These are phyloP conservation scores for Erinaceus europaeus DNA, from an alignment of 2,113 vertebrate genomes.

Conservation along the genomic window DNA sequence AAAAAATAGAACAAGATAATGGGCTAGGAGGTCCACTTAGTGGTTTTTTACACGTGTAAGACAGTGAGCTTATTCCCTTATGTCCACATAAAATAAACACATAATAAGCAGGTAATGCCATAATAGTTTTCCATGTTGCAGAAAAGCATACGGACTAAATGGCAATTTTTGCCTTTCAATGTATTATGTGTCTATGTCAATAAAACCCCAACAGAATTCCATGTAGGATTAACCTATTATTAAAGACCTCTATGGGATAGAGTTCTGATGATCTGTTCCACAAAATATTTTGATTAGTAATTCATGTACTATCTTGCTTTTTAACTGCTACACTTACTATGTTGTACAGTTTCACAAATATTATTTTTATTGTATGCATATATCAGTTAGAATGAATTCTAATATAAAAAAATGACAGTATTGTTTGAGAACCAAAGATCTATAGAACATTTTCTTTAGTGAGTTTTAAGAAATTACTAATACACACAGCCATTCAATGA, in stretches of 20 bases:
- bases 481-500: not conserved
- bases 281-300: not conserved
- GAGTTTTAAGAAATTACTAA: not conserved
- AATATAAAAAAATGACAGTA: not conserved
- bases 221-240: too few species aligned
- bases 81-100: too few species aligned
- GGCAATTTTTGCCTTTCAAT: not conserved
- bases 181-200: not conserved
- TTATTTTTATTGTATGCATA: not conserved
- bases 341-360: not conserved
- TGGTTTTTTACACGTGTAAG: too few species aligned
- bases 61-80: too few species aligned
- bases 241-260: not conserved
- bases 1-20: too few species aligned
- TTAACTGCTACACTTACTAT: not conserved
- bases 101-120: too few species aligned
- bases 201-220: not conserved
- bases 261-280: not conserved
- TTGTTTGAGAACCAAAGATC: not conserved
- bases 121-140: not conserved
- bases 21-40: too few species aligned
- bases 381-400: not conserved
- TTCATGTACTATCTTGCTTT: not conserved
- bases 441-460: not conserved
- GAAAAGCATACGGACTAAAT: not conserved